Base-by-base conservation (phyloP, 2,113 vertebrate species). In the Gracilinanus agilis region DNA sequence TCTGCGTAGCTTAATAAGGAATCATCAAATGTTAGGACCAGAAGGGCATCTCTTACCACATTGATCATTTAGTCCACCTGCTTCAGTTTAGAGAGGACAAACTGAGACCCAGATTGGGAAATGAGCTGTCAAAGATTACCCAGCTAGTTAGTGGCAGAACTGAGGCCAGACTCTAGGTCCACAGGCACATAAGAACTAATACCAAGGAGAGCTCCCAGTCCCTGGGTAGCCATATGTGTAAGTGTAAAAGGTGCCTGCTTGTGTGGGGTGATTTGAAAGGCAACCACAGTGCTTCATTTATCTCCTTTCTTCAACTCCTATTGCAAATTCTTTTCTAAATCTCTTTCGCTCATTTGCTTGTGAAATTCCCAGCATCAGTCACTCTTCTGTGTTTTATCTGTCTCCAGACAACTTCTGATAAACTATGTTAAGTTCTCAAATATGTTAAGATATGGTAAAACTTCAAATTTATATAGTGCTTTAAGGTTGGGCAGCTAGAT, bases 271-370 rank as follows among this genome's bases (percentile, higher is more conserved):
- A 67, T 83, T 21, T 40, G n/a, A 83, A 83, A 83, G 67, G 67
- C 21, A 21, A 21, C n/a, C 34, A 40, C 16, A 40, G 6, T 40
- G 67, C 34, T 8, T 10, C 29, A 10, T 54, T 67, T 61, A 13
- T 89, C 29, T 95, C 53, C 90, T 94, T 88, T 53, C 21, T 11
- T 61, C 44, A 61, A n/a, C 55, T 19, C 29, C 53, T 40, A 44
- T 55, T 19, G 29, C 7, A 44, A 0, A 27, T 44, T 94, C 21
- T 58, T 91, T 95, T 58, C 21, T 23, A 53, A 56, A 16, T 3
- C 44, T 93, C 53, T 67, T 89, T 55, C 16, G 34, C 58, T 96
- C 44, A 61, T 44, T 91, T 95, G 6, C 67, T 40, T 21, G 40
- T 23, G 19, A 23, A 83, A 83, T 23, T 9, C 67, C n/a, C 67